These are phyloP conservation scores for Laothoe populi DNA, from an alignment of 2,888 invertebrate genomes.

Conservation along the genomic window DNA sequence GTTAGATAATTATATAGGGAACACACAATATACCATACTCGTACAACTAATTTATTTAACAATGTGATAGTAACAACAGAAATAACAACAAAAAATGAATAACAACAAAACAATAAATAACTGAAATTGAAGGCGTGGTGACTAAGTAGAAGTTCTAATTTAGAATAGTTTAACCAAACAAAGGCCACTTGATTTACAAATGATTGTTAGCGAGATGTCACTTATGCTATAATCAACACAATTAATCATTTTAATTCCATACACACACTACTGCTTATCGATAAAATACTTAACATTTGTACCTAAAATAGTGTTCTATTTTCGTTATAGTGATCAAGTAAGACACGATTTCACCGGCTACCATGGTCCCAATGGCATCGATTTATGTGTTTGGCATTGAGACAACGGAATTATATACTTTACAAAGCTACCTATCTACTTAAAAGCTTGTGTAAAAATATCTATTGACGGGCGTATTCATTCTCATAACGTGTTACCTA, in stretches of 20 bases:
- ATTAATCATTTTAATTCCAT: conserved; percentile 29
- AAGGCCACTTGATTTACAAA: conserved; percentile 30
- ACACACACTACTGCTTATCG: conserved; percentile 41
- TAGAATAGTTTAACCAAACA: neutral
- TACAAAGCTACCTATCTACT: conserved; percentile 72
- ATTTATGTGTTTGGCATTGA: conserved; percentile 42
- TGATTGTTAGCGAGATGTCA: conserved; percentile 20
- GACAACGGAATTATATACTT: conserved; percentile 58
- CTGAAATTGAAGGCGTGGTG: neutral
- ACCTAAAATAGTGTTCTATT: conserved; percentile 53
- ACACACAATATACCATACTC: conserved; percentile 10
- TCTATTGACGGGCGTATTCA: conserved; percentile 54
- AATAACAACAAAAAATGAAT: neutral
- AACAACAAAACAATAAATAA: conserved; percentile 2
- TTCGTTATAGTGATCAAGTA: conserved; percentile 39
- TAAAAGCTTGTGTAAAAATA: conserved; percentile 69
- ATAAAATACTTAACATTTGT: conserved; percentile 55
- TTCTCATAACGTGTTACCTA: conserved; percentile 44
- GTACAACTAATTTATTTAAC: conserved; percentile 2
- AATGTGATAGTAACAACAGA: conserved; percentile 1
- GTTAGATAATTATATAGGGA: conserved; percentile 26
- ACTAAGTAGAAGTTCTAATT: neutral
- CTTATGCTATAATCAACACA: conserved; percentile 41
- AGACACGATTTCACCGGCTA: conserved; percentile 40
- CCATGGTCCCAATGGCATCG: conserved; percentile 46